Conservation (phyloP, 2,888 invertebrate genomes). For the Lasioglossum lativentre region DNA sequence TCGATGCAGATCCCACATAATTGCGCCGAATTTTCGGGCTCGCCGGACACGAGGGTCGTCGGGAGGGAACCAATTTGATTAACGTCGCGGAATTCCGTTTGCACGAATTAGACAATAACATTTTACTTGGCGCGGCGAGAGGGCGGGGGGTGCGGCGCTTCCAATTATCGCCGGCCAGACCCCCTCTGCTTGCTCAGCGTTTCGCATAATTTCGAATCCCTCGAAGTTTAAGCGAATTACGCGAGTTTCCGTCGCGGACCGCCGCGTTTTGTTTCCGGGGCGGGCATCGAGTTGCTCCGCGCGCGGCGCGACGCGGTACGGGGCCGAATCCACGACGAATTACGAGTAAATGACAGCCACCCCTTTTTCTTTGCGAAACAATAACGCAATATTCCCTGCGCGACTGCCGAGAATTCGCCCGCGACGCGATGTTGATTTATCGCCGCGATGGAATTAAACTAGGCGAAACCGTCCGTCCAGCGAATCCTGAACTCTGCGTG, state of each 20-base stretch:
- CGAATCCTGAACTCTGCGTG: neutral
- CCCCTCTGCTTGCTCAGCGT: conserved; percentile 60
- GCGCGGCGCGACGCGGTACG: neutral
- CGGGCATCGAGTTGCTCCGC: conserved; percentile 18
- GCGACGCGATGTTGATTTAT: conserved; percentile 6
- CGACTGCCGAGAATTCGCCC: neutral
- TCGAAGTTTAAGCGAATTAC: conserved; percentile 63
- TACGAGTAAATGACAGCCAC: conserved; percentile 1
- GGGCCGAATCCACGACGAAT: conserved; percentile 6
- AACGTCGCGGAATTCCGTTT: conserved; percentile 60
- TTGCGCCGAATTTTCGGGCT: conserved; percentile 52
- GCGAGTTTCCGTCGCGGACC: conserved; percentile 35
- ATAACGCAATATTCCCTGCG: conserved; percentile 28
- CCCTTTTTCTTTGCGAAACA: conserved; percentile 1
- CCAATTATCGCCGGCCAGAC: conserved; percentile 55
- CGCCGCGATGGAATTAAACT: conserved; percentile 16
- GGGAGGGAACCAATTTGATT: conserved; percentile 62
- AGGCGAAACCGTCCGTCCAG: neutral
- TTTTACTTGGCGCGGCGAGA: conserved; percentile 43
- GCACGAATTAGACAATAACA: conserved; percentile 68
- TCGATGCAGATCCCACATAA: conserved; percentile 40
- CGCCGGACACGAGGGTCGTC: conserved; percentile 24
- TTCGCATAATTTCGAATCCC: conserved; percentile 56
- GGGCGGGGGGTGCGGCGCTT: conserved; percentile 14
- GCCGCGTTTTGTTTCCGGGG: conserved; percentile 32